Evolutionary conservation across 2,797 vertebrate genomes (phyloP).

Genomic region (Prionace glauca): DNA sequence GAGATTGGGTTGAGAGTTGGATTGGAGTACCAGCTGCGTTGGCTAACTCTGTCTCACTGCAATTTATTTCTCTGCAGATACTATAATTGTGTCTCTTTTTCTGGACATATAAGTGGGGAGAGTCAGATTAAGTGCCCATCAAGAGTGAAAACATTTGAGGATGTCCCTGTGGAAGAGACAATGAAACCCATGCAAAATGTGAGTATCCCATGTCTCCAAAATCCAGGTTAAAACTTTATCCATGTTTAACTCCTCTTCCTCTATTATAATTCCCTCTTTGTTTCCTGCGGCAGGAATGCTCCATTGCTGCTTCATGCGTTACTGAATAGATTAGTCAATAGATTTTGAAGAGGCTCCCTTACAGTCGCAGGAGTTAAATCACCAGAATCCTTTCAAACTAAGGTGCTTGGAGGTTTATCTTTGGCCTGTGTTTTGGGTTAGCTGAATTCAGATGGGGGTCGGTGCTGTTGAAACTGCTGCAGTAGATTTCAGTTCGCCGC

Average conservation of each 20-base stretch:
- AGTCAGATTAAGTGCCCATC: constrained; percentile 70
- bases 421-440: background rate
- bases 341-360: background rate
- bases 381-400: background rate
- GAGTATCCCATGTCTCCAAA: constrained; percentile 45
- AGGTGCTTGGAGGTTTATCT: background rate
- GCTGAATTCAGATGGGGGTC: background rate
- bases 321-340: background rate
- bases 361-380: background rate
- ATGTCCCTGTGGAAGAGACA: constrained; percentile 77
- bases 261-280: background rate
- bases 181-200: constrained; percentile 76
- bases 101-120: constrained; percentile 73
- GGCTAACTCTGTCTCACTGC: background rate
- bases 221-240: background rate
- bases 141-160: constrained; percentile 90
- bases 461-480: background rate
- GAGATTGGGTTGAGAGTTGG: background rate
- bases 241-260: background rate
- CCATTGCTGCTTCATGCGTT: background rate
- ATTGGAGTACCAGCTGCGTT: background rate
- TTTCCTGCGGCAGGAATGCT: background rate
- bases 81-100: constrained; percentile 91
- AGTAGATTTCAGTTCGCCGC: background rate
- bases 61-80: constrained; percentile 65